Conservation (phyloP, 2,888 invertebrate species). For the Oligia latruncula region DNA sequence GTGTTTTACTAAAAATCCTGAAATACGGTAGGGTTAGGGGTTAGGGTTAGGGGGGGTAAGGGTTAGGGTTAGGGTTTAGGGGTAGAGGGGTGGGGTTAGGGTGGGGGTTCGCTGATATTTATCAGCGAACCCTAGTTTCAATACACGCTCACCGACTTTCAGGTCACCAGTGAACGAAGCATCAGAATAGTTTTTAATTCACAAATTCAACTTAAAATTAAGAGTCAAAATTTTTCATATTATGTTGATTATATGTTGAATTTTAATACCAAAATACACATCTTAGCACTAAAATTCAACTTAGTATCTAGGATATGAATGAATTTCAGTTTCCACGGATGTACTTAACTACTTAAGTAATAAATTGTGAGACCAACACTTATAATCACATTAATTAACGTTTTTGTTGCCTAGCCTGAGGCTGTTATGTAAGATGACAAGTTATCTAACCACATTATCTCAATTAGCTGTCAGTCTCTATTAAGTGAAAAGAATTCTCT, state of each 20-base stretch:
- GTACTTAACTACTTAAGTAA: neutral
- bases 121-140: too few species aligned
- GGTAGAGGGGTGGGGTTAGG: too few species aligned
- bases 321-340: constrained; percentile 15
- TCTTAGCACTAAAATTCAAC: neutral
- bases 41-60: too few species aligned
- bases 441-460: constrained; percentile 39
- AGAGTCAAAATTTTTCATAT: too few species aligned
- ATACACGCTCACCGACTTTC: neutral
- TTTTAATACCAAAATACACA: neutral
- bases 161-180: constrained; percentile 12
- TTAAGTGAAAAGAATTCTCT: constrained; percentile 29
- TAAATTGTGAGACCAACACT: constrained; percentile 37
- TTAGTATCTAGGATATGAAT: neutral
- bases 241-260: too few species aligned
- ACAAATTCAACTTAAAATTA: neutral
- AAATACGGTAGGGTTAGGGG: too few species aligned
- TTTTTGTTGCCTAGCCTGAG: constrained; percentile 36
- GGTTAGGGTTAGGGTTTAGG: too few species aligned
- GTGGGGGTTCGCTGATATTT: too few species aligned
- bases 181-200: neutral
- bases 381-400: constrained; percentile 33
- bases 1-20: too few species aligned
- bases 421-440: constrained; percentile 27
- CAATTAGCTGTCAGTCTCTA: constrained; percentile 31